A percentile compares a stretch with the other conserved stretches of the same genome.
Evolutionary conservation across 2,113 vertebrate genomes (phyloP).

Genomic region (Peromyscus leucopus): DNA sequence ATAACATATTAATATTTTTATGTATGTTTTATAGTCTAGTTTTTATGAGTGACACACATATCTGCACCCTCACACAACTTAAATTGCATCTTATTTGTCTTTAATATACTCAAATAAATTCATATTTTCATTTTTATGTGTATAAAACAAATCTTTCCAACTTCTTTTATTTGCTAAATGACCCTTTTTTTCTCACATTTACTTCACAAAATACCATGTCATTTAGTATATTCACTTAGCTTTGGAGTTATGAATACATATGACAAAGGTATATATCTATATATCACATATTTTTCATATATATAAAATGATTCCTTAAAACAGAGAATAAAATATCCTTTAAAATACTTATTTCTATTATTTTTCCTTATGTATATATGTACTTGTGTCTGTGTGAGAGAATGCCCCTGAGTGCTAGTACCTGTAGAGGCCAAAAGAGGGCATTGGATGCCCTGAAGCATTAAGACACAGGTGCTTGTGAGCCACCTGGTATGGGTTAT

Average conservation of each 20-base stretch:
- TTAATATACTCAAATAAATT: not conserved
- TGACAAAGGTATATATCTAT: not conserved
- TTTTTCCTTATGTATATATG: too few species aligned
- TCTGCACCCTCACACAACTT: not conserved
- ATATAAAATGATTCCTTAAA: not conserved
- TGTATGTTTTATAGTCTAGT: not conserved
- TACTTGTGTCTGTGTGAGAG: not conserved
- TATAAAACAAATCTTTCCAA: not conserved
- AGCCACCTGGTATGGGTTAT: not conserved
- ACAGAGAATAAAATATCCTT: not conserved
- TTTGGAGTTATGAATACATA: not conserved
- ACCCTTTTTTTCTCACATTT: not conserved
- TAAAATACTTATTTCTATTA: not conserved
- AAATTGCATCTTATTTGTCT: not conserved
- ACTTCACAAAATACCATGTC: not conserved
- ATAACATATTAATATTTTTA: not conserved
- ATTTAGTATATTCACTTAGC: not conserved
- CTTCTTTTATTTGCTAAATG: not conserved
- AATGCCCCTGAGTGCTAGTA: not conserved
- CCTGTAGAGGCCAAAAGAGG: accelerated
- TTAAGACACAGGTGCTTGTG: not conserved
- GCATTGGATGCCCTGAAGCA: not conserved
- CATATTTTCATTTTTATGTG: not conserved
- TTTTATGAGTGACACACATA: not conserved
- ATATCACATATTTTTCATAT: not conserved